phyloP scores from a whole-genome alignment of 2,888 invertebrate species.

The Drosophila phalerata region DNA sequence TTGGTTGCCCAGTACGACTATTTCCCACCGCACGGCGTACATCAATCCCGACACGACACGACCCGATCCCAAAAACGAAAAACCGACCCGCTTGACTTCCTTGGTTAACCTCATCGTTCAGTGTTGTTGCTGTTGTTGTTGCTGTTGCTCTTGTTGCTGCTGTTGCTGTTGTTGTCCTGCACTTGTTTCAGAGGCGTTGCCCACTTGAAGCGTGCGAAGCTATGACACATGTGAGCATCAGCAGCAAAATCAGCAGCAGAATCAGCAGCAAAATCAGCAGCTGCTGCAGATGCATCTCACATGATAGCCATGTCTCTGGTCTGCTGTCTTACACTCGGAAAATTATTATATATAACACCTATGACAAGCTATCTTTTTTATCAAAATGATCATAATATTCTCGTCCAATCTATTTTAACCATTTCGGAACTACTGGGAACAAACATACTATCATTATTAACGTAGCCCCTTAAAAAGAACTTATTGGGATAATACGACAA shows the following conservation, averaged over 20 bases:
- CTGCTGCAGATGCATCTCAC: conserved; percentile 53
- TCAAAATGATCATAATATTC: too few species aligned
- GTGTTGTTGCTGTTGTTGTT: conserved; percentile 19
- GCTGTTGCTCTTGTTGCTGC: conserved; percentile 14
- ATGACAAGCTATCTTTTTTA: too few species aligned
- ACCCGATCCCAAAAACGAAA: conserved; percentile 35
- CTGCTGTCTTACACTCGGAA: conserved; percentile 4
- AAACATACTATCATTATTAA: too few species aligned
- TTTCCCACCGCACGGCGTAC: conserved; percentile 60
- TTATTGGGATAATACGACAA: too few species aligned
- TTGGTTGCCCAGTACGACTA: conserved; percentile 30
- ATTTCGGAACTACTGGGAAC: too few species aligned
- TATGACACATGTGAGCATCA: conserved; percentile 55
- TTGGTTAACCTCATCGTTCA: conserved; percentile 63
- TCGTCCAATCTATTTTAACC: too few species aligned
- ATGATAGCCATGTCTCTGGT: conserved; percentile 42
- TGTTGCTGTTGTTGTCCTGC: conserved; percentile 38
- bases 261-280: conserved; percentile 23
- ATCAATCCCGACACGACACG: conserved; percentile 54
- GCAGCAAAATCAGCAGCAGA: conserved; percentile 13
- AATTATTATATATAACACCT: background rate
- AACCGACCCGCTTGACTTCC: conserved; percentile 49
- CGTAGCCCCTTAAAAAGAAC: too few species aligned
- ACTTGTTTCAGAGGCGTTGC: conserved; percentile 71
- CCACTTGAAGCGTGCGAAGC: conserved; percentile 63